These are phyloP conservation scores for Zelleria hepariella DNA, from an alignment of 2,888 invertebrate species.

Conservation along the genomic window DNA sequence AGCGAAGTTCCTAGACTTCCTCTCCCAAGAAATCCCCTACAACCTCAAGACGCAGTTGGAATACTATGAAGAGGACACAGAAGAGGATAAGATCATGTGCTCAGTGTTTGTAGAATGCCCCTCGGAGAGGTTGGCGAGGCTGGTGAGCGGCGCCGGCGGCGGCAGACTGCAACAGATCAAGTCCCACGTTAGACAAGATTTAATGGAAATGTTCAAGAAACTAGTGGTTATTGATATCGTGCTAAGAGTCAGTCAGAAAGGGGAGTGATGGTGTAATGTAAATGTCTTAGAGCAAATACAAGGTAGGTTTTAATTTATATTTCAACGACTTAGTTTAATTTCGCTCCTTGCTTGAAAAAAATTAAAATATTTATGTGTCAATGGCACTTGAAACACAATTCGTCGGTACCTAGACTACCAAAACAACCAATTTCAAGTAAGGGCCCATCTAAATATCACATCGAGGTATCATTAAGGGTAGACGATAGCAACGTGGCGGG, in stretches of 20 bases:
- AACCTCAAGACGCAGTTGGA: conserved; percentile 76
- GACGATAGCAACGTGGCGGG: too few relatives aligned
- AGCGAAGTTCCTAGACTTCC: conserved; percentile 85
- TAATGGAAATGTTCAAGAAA: conserved; percentile 76
- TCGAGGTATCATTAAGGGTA: too few relatives aligned
- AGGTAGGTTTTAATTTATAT: not conserved
- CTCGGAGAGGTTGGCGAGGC: conserved; percentile 71
- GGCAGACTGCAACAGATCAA: conserved; percentile 80
- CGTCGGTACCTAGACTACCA: too few relatives aligned
- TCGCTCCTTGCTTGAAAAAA: not conserved
- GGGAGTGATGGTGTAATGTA: not conserved
- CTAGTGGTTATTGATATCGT: conserved; percentile 56
- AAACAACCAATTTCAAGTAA: too few relatives aligned
- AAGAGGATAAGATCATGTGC: conserved; percentile 54
- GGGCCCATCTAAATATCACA: too few relatives aligned
- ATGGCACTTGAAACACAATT: too few relatives aligned
- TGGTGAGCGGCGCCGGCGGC: conserved; percentile 79
- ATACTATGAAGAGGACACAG: conserved; percentile 72
- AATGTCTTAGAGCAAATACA: not conserved
- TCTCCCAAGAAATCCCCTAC: conserved; percentile 92
- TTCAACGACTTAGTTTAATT: not conserved
- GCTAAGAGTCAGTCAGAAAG: conserved; percentile 30
- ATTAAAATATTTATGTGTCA: too few relatives aligned
- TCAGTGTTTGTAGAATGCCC: conserved; percentile 77
- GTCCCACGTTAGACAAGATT: conserved; percentile 73